These are phyloP conservation scores for Nyctalus aviator DNA, from an alignment of 2,797 vertebrate species.

Conservation along the genomic window DNA sequence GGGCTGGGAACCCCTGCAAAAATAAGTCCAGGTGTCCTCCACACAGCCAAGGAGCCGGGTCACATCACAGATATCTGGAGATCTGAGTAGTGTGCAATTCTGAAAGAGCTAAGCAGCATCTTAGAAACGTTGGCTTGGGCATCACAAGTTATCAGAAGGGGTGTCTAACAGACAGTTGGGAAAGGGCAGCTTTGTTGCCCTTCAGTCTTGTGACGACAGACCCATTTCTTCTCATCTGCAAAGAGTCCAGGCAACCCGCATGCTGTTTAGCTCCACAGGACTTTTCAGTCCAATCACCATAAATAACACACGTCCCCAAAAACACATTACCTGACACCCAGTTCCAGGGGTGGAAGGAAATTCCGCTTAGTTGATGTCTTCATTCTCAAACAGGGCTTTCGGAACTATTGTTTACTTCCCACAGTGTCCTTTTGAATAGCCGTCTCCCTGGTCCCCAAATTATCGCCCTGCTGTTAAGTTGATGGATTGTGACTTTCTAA, in stretches of 20 bases:
- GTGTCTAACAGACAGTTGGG: neutral
- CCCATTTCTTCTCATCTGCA: neutral
- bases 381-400: slow-evolving; percentile 38
- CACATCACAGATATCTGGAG: neutral
- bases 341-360: slow-evolving; percentile 13
- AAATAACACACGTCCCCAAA: slow-evolving; percentile 29
- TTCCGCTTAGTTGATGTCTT: slow-evolving; percentile 53
- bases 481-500: slow-evolving; percentile 80
- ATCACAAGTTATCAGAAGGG: neutral
- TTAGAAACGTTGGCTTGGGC: neutral
- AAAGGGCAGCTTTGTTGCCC: neutral
- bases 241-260: neutral
- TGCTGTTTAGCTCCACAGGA: neutral
- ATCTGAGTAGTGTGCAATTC: neutral
- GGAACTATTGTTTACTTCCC: slow-evolving; percentile 61
- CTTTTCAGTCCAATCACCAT: neutral
- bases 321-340: slow-evolving; percentile 10
- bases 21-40: neutral
- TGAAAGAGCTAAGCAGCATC: neutral
- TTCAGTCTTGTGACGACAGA: neutral
- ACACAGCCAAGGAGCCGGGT: neutral
- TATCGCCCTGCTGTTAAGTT: slow-evolving; percentile 76
- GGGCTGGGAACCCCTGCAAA: neutral
- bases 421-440: slow-evolving; percentile 58
- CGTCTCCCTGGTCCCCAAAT: slow-evolving; percentile 57